Conservation (phyloP, 2,797 vertebrate genomes). For the Acanthurus leucopareius region DNA sequence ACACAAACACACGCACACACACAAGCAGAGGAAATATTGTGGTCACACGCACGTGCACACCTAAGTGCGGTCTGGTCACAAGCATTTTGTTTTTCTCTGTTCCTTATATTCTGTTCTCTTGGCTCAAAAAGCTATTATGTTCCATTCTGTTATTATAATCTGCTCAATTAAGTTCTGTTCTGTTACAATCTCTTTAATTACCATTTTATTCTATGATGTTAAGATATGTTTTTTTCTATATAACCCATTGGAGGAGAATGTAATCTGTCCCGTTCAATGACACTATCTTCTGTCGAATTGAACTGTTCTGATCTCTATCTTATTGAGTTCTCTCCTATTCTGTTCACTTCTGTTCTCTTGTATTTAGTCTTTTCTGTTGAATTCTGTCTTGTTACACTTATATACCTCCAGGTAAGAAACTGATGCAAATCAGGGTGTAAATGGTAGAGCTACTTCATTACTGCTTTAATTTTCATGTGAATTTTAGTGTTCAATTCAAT, state of each 20-base stretch:
- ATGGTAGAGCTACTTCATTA: not conserved
- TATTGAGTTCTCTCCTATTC: not conserved
- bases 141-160: not conserved
- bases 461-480: not conserved
- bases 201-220: too few species aligned
- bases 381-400: not conserved
- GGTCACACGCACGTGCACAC: not conserved
- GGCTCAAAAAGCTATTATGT: too few species aligned
- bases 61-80: conserved; percentile 7
- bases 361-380: not conserved
- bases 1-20: conserved; percentile 14
- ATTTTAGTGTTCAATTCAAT: not conserved
- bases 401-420: not conserved
- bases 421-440: not conserved
- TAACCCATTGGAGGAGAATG: too few species aligned
- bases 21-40: conserved; percentile 17
- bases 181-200: not conserved
- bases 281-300: too few species aligned
- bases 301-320: too few species aligned
- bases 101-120: not conserved
- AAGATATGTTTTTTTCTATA: too few species aligned
- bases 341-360: not conserved
- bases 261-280: too few species aligned
- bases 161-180: not conserved
- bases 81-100: not conserved